Evolutionary conservation across 2,888 invertebrate genomes (phyloP).

Genomic region (Brachyptera risi): DNA sequence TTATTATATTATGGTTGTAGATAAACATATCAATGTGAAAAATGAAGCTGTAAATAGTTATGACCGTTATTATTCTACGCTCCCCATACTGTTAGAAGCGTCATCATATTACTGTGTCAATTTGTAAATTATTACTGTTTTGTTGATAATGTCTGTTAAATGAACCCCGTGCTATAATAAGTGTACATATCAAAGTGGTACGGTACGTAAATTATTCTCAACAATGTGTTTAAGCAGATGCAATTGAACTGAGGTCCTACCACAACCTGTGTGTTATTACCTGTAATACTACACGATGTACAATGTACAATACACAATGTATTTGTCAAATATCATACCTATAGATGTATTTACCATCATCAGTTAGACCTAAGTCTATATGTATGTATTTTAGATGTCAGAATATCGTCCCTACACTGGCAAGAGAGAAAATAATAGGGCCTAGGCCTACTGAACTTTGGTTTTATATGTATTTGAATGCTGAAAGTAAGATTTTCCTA

Average conservation of each 20-base stretch:
- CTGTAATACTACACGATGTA: too few species aligned
- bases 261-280: too few species aligned
- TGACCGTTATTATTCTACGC: conserved; percentile 4
- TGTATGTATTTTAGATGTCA: neutral
- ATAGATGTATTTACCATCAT: neutral
- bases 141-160: conserved; percentile 25
- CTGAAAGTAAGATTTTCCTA: neutral
- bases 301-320: too few species aligned
- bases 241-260: conserved; percentile 7
- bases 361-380: too few species aligned
- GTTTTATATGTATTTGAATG: neutral
- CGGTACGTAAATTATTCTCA: conserved; percentile 1
- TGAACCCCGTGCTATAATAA: conserved; percentile 24
- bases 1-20: conserved; percentile 25
- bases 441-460: too few species aligned
- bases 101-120: conserved; percentile 4
- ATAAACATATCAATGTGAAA: conserved; percentile 30
- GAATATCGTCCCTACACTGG: too few species aligned
- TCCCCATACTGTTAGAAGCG: conserved; percentile 1
- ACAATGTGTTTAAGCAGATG: conserved; percentile 16
- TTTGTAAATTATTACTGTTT: conserved; percentile 25
- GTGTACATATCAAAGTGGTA: conserved; percentile 28
- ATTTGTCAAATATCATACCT: too few species aligned
- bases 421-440: too few species aligned
- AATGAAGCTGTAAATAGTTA: conserved; percentile 17